Evolutionary conservation across 2,888 invertebrate species (phyloP), one percentile per base, ranked within the genome.

Genomic region (Teleiodes luculella): DNA sequence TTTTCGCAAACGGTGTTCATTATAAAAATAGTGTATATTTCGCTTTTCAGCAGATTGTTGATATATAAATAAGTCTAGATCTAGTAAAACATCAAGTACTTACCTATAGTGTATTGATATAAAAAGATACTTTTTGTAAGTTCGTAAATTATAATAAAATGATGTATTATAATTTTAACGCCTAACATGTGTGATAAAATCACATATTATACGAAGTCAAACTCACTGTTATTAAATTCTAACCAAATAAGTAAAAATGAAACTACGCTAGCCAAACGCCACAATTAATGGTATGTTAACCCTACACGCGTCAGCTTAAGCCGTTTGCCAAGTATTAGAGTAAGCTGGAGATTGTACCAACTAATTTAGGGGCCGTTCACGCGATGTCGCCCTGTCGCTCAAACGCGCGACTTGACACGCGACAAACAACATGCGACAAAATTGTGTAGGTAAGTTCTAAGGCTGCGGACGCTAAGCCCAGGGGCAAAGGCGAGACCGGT

Each of bases 331-430:
- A 39, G 39, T 39, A 39, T 39, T 16, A 39, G 28, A 3, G 31
- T 36, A 24, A 49, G 36, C 20, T 36, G 24, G n/a, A 37, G 39
- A 41, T 41, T 51, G 28, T 43, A 52, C 41, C 31, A 33, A 28
- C 43, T 55, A 55, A 55, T 55, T 55, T 48, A 48, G 48, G 2
- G 36, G 36, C 47, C 13, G 53, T 47, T 48, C 55, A 52, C 52
- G 55, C 55, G 43, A 55, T 52, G 43, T 46, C 43, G 36, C 35
- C 28, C 33, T 33, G 55, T 55, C 55, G 47, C 47, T 51, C 55
- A 50, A 45, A 13, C 43, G 48, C 28, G 37, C 18, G 47, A n/a
- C 35, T 37, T 41, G 53, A 53, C 48, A 53, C 31, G 46, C 51
- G 51, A 31, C 36, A 33, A 46, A 31, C 36, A 20, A 46, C 53